These are phyloP conservation scores for Zygaena filipendulae DNA, from an alignment of 2,888 invertebrate genomes.

Conservation along the genomic window DNA sequence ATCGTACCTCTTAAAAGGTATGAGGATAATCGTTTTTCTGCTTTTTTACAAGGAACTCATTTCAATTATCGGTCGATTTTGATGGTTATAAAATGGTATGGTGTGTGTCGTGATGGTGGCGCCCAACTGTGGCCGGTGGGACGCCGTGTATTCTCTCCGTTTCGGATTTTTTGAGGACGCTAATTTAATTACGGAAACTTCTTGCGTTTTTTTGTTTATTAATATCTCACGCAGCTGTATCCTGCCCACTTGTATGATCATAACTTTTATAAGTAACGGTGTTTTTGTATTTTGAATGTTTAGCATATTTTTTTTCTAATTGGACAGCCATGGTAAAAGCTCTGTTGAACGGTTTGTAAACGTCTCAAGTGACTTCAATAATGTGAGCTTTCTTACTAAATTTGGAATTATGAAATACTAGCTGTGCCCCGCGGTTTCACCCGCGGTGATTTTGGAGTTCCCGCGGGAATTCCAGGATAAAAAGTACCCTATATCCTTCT, in stretches of 20 bases:
- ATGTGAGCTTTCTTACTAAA: too few species aligned
- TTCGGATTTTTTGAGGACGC: constrained; percentile 55
- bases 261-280: constrained; percentile 45
- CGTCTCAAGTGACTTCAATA: too few species aligned
- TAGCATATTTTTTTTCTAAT: too few species aligned
- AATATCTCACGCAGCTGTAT: constrained; percentile 44
- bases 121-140: constrained; percentile 53
- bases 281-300: constrained; percentile 22
- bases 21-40: constrained; percentile 66
- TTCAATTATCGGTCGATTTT: constrained; percentile 67
- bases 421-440: too few species aligned
- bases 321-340: too few species aligned
- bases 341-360: too few species aligned
- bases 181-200: constrained; percentile 62
- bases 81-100: constrained; percentile 59
- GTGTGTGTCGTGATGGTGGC: constrained; percentile 56
- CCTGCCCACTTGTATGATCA: constrained; percentile 36
- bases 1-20: constrained; percentile 68
- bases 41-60: constrained; percentile 68
- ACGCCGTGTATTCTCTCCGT: constrained; percentile 37
- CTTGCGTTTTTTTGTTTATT: constrained; percentile 34
- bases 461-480: too few species aligned
- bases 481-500: too few species aligned
- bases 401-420: too few species aligned
- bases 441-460: too few species aligned